These are phyloP conservation scores for Chromobotia macracanthus DNA, from an alignment of 2,797 vertebrate genomes.

Conservation along the genomic window DNA sequence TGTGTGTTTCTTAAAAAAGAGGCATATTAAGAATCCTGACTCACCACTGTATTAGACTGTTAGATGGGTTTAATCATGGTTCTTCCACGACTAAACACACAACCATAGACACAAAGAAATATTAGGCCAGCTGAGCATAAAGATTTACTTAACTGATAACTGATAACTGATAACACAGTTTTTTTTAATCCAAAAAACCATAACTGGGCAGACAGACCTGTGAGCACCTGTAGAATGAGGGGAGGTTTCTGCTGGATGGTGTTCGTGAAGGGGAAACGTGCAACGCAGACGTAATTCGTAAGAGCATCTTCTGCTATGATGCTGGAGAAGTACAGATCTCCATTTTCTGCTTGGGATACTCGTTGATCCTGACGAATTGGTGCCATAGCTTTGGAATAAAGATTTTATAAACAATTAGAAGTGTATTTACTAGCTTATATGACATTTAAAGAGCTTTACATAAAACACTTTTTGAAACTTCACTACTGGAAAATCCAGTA, in stretches of 20 bases:
- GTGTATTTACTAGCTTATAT: too few relatives aligned
- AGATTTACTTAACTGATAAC: too few relatives aligned
- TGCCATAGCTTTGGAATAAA: slow-evolving; percentile 83
- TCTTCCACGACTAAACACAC: slow-evolving; percentile 26
- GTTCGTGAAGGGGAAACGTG: slow-evolving; percentile 92
- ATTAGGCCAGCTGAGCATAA: not conserved
- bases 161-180: too few relatives aligned
- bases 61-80: slow-evolving; percentile 37
- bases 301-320: slow-evolving; percentile 88
- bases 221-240: slow-evolving; percentile 92
- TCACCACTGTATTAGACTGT: slow-evolving; percentile 44
- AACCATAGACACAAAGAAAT: not conserved
- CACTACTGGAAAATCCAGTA: too few relatives aligned
- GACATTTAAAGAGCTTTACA: too few relatives aligned
- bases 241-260: slow-evolving; percentile 98
- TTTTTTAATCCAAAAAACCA: not conserved
- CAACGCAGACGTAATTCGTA: slow-evolving; percentile 93
- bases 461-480: too few relatives aligned
- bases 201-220: slow-evolving; percentile 74
- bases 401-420: not conserved
- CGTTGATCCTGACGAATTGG: slow-evolving; percentile 90
- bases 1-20: not conserved
- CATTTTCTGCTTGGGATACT: slow-evolving; percentile 92
- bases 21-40: slow-evolving; percentile 21
- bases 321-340: slow-evolving; percentile 95